Evolutionary conservation across 2,797 vertebrate genomes (phyloP), one percentile per base, ranked within the genome.

Genomic region (Alauda arvensis): DNA sequence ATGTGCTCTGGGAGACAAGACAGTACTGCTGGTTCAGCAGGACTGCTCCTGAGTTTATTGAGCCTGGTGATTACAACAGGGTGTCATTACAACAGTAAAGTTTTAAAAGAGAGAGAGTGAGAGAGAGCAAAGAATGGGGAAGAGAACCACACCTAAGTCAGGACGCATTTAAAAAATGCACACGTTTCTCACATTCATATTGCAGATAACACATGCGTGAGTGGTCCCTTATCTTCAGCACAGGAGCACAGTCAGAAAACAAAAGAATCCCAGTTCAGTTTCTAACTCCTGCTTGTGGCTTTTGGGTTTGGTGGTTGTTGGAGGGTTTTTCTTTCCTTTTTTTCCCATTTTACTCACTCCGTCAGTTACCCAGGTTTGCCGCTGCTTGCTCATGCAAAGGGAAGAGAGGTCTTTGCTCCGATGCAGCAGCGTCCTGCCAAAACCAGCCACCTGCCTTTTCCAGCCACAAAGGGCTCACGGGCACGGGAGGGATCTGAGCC

Each of bases 131-230:
- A 80, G 57, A 68, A 40, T 10, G 78, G 51, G 91, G 77, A 93
- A 67, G 74, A n/a, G 67, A 89, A 85, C 91, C 91, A 94, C 94
- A 95, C 92, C 96, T 96, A 79, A 26, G 85, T 45, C 34, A 91
- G 90, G 82, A 95, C 86, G 80, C 83, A 92, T 94, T 91, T 92
- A 3, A 95, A 92, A 92, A 94, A 96, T 76, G 89, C 77, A 85
- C 7, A 1, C 15, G 24, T 74, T 85, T 92, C 77, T 85, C 63
- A 76, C 77, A 69, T 56, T 83, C 49, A 12, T 66, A 63, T 4
- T 59, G 52, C 78, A 56, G 59, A 33, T 68, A 67, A 71, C 40
- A 66, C 25, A 39, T 8, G 24, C 53, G 26, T 18, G 75, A 46
- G 75, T n/a, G 10, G 20, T 59, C 34, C 25, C 59, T 67, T 71